Evolutionary conservation across 2,888 invertebrate species (phyloP), one percentile per base, ranked within the genome.

Genomic region (Synergus umbraculus): DNA sequence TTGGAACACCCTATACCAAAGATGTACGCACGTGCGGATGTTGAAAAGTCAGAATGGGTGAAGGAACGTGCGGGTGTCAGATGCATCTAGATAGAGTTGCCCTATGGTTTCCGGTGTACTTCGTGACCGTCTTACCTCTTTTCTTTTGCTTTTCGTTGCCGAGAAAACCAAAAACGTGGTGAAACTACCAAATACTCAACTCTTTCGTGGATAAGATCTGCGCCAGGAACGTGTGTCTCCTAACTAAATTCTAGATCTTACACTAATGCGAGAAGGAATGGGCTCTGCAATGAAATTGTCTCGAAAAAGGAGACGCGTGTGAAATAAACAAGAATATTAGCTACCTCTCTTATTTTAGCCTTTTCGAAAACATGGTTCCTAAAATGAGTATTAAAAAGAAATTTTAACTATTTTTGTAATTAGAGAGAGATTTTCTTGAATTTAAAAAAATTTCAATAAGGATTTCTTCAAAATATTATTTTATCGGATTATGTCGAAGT

Each of bases 161-260:
- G 84, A 86, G 88, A 89, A 87, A 88, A 88, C 88, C 87, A 86
- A 89, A 90, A 89, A 91, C 91, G 91, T 91, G 90, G 89, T 87
- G 86, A 86, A 89, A 91, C 89, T 91, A 91, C 90, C 86, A 90
- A 91, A 79, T 60, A 69, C 76, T 66, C 79, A 82, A 83, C 81
- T 83, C 82, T 83, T 84, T 81, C 79, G 69, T 29, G 64, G 84
- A 84, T 84, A 83, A 77, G 76, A 84, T 84, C 83, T 82, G 79
- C 79, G 80, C 80, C 81, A 54, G 54, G 54, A 73, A 54, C 54
- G 43, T 18, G 73, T 37, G 73, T 73, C 73, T 73, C 37, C 73
- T 73, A 54, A 73, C 73, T 73, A 73, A 73, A 73, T 73, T 73
- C 73, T 73, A 37, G 37, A 73, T 73, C 73, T 54, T 54, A 73